Base-by-base conservation (phyloP, 2,888 invertebrate genomes). In the Campoplex nolae region DNA sequence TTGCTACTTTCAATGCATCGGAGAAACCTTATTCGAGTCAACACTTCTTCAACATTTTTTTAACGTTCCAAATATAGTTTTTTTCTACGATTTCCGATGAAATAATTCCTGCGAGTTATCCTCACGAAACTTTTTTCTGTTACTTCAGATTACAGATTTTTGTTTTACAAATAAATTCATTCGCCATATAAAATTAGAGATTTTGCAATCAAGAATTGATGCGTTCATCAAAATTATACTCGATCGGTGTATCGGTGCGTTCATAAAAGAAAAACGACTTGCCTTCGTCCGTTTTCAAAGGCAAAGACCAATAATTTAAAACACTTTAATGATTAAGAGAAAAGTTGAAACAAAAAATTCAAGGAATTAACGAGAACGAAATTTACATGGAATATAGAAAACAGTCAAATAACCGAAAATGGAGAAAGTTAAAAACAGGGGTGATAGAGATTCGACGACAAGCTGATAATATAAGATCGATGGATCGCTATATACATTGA, bases 401-500 rank as follows among this genome's bases (percentile, higher is more conserved):
- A 62, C 16, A 62, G 62, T 32, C 32, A 16, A 78, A 73, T 38
- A 65, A 23, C 35, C 13, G 42, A 13, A 32, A 75, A 65, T 54
- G 35, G 18, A n/a, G 7, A 28, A 56, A 38, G 48, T 71, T 18
- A 35, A 6, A 32, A 65, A 62, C 35, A 35, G 18, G 38, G 58
- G 23, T 18, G 74, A 56, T 62, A 35, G 67, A 68, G 35, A 58
- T 45, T 67, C 77, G 42, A 28, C 51, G 83, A 79, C 62, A 35
- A 51, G 38, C 45, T 62, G n/a, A n/a, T n/a, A 73, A 32, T 23
- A 23, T 23, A 32, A 51, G 76, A 79, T 65, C 75, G 79, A 86
- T 83, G 67, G 77, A 82, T 82, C 80, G 83, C 79, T 83, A 75
- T 76, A 58, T 76, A 58, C 48, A 32, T 56, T 56, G 32, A 68